These are phyloP conservation scores for Vandiemenella viatica DNA, from an alignment of 2,888 invertebrate genomes.

Conservation along the genomic window DNA sequence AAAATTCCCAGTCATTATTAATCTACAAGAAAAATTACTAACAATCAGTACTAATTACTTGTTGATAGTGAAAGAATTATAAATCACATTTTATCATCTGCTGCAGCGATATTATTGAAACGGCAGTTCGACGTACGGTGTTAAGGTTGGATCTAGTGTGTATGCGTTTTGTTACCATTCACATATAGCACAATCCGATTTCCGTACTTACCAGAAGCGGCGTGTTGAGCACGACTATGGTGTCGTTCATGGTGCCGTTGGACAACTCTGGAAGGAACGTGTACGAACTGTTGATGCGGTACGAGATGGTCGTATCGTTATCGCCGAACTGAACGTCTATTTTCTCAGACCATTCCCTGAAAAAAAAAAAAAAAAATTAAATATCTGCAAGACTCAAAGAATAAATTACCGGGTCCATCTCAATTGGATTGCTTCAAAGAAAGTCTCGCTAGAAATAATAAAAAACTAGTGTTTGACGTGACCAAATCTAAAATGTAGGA, in stretches of 20 bases:
- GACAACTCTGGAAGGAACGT: conserved; percentile 47
- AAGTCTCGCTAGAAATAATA: neutral
- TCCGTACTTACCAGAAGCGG: conserved; percentile 58
- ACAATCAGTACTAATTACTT: too few species aligned
- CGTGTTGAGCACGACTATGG: conserved; percentile 57
- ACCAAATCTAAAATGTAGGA: too few species aligned
- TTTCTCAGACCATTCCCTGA: conserved; percentile 42
- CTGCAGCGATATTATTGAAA: too few species aligned
- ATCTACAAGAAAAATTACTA: too few species aligned
- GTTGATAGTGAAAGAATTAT: too few species aligned
- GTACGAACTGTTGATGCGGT: conserved; percentile 51
- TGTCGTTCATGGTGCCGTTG: conserved; percentile 39
- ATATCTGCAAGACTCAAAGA: neutral
- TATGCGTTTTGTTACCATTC: too few species aligned
- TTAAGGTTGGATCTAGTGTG: too few species aligned
- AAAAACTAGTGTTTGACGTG: too few species aligned
- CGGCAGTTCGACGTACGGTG: too few species aligned
- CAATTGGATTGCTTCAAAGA: neutral
- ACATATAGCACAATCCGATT: too few species aligned
- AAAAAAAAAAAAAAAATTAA: conserved; percentile 19
- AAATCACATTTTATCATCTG: too few species aligned
- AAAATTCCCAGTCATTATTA: too few species aligned
- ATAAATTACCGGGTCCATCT: neutral
- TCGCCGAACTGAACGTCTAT: conserved; percentile 39
- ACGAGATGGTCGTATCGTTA: conserved; percentile 40